phyloP scores from a whole-genome alignment of 2,113 vertebrate genomes.

The Rousettus leschenaultii region DNA sequence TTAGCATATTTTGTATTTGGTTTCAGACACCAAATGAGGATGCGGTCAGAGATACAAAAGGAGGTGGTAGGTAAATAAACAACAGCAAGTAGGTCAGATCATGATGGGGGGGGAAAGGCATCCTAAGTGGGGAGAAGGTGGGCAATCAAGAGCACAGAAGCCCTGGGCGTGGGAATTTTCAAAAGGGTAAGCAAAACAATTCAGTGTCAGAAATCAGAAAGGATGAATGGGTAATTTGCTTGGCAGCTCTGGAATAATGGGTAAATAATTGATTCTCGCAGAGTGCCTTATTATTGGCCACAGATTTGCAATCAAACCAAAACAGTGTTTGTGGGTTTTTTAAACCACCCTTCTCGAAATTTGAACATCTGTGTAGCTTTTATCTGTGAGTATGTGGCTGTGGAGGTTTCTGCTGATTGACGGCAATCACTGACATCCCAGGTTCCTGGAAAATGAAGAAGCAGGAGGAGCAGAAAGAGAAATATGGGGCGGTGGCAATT shows the following conservation, averaged over 20 bases:
- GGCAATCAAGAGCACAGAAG: not conserved
- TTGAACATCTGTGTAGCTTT: not conserved
- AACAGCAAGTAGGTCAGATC: not conserved
- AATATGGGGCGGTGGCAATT: not conserved
- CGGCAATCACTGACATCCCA: not conserved
- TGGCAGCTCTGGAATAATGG: not conserved
- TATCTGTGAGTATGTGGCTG: not conserved
- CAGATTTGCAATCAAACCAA: conserved; percentile 8
- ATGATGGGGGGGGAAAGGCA: not conserved
- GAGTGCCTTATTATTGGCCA: not conserved
- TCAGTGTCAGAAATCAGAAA: not conserved
- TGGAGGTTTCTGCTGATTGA: not conserved
- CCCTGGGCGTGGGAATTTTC: not conserved
- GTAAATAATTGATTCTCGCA: not conserved
- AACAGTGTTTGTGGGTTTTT: not conserved
- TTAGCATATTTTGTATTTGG: not conserved
- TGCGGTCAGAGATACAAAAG: not conserved
- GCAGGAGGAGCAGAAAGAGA: not conserved
- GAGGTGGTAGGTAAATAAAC: not conserved
- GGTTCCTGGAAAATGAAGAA: not conserved
- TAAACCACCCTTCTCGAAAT: not conserved
- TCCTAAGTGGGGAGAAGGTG: not conserved
- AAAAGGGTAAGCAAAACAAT: not conserved
- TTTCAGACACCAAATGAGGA: not conserved
- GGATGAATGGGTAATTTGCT: not conserved